A percentile compares a stretch with the other conserved stretches of the same genome.
These are phyloP conservation scores for Lagodon rhomboides DNA, from an alignment of 2,797 vertebrate genomes.

Conservation along the genomic window DNA sequence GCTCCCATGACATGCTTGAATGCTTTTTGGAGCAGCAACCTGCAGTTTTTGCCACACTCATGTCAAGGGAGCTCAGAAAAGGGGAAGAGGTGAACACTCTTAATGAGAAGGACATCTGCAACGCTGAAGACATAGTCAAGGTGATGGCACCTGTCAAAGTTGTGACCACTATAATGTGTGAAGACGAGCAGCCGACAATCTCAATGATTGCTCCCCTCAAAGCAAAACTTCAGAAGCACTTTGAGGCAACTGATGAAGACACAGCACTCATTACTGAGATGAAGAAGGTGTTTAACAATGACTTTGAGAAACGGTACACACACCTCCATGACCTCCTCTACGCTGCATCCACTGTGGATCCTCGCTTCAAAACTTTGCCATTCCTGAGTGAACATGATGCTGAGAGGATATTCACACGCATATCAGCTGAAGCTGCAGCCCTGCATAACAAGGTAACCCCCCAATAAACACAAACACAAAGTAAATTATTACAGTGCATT, in stretches of 20 bases:
- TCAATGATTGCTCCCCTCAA: background rate
- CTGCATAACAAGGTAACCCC: background rate
- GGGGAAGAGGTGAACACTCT: slow-evolving; percentile 18
- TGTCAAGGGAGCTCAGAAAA: slow-evolving; percentile 23
- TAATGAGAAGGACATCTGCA: slow-evolving; percentile 5
- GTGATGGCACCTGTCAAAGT: slow-evolving; percentile 8
- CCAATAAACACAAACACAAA: no score
- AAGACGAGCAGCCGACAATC: background rate
- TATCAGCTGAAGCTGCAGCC: slow-evolving; percentile 3
- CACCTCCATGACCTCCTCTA: slow-evolving; percentile 11
- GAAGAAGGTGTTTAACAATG: background rate
- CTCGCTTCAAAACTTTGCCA: slow-evolving; percentile 3
- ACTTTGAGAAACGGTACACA: slow-evolving; percentile 18
- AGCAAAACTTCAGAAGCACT: background rate
- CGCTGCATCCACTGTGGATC: background rate
- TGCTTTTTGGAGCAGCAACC: slow-evolving; percentile 12
- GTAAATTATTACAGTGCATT: no score
- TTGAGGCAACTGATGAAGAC: slow-evolving; percentile 4
- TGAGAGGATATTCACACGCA: background rate
- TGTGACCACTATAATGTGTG: slow-evolving; percentile 1
- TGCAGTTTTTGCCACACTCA: slow-evolving; percentile 1
- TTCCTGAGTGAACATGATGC: slow-evolving; percentile 17
- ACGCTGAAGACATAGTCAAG: slow-evolving; percentile 6
- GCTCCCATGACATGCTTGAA: slow-evolving; percentile 17
- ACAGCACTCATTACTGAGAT: slow-evolving; percentile 6